A percentile compares a stretch with the other conserved stretches of the same genome.
phyloP scores from a whole-genome alignment of 1,140 invertebrate genomes.

The Thaumatotibia leucotreta region DNA sequence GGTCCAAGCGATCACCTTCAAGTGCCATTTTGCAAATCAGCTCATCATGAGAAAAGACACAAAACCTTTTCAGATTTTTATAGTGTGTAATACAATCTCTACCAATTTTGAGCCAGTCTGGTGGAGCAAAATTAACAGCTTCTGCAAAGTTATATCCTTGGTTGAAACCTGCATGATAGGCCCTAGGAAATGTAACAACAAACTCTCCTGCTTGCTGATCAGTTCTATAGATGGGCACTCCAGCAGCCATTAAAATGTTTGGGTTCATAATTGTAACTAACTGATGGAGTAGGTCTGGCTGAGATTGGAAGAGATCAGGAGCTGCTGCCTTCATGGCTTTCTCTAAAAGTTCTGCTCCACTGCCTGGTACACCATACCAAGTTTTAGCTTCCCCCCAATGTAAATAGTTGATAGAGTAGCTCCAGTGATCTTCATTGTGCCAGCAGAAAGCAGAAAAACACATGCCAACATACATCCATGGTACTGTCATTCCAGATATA shows the following conservation, averaged over 20 bases:
- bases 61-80: slow-evolving; percentile 93
- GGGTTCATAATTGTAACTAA: slow-evolving; percentile 99
- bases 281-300: slow-evolving; percentile 98
- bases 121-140: slow-evolving; percentile 99
- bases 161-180: slow-evolving; percentile 99
- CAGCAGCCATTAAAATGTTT: slow-evolving; percentile 93
- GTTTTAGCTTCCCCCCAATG: slow-evolving; percentile 97
- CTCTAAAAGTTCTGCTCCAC: slow-evolving; percentile 95
- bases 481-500: slow-evolving; percentile 99
- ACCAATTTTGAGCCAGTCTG: slow-evolving; percentile 98
- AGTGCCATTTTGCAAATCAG: slow-evolving; percentile 98
- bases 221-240: slow-evolving; percentile 85
- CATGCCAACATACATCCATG: slow-evolving; percentile 99
- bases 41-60: slow-evolving; percentile 99
- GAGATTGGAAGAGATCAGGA: slow-evolving; percentile 97
- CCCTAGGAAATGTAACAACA: slow-evolving; percentile 98
- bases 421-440: slow-evolving; percentile 99
- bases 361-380: slow-evolving; percentile 97
- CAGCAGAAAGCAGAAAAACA: slow-evolving; percentile 99
- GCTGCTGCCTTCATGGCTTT: slow-evolving; percentile 95
- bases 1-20: slow-evolving; percentile 91
- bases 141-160: slow-evolving; percentile 99
- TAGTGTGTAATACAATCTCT: slow-evolving; percentile 97
- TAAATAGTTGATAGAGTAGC: slow-evolving; percentile 99
- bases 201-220: slow-evolving; percentile 99